Percentiles rank a stretch among this genome's conserved stretches.
phyloP scores from a whole-genome alignment of 2,888 invertebrate genomes.

The Calameuta filiformis region DNA sequence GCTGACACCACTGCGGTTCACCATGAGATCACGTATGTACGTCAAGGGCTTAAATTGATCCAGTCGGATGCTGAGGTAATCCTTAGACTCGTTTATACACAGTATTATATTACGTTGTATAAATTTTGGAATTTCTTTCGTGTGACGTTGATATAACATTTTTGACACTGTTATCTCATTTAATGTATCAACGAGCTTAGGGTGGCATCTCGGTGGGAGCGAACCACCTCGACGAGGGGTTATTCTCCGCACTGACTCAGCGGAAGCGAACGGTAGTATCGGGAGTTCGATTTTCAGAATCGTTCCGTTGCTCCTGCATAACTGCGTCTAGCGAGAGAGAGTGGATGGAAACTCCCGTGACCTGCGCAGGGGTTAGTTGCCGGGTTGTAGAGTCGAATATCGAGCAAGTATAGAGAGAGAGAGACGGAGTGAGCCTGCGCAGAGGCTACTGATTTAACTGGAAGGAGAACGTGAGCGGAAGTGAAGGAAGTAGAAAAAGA shows the following conservation, averaged over 20 bases:
- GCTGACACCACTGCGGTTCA: neutral
- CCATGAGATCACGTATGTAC: neutral
- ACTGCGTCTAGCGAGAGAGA: neutral
- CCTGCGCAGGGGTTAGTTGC: neutral
- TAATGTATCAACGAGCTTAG: neutral
- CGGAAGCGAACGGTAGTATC: neutral
- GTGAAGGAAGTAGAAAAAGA: neutral
- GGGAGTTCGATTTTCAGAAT: conserved; percentile 2
- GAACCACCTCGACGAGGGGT: neutral
- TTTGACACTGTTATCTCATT: neutral
- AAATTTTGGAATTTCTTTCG: neutral
- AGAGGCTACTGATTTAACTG: neutral
- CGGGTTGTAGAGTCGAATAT: neutral
- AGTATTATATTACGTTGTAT: neutral
- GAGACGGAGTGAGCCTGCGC: neutral
- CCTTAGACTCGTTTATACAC: neutral
- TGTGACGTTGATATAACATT: neutral
- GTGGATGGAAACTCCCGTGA: neutral
- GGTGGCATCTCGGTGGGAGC: neutral
- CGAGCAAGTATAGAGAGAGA: conserved; percentile 6
- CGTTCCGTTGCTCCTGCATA: neutral
- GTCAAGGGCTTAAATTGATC: neutral
- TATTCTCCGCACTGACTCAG: neutral
- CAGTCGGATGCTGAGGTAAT: neutral
- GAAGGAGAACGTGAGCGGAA: neutral